Evolutionary conservation across 2,113 vertebrate genomes (phyloP), one percentile per base, ranked within the genome.

Genomic region (Callaeas wilsoni): DNA sequence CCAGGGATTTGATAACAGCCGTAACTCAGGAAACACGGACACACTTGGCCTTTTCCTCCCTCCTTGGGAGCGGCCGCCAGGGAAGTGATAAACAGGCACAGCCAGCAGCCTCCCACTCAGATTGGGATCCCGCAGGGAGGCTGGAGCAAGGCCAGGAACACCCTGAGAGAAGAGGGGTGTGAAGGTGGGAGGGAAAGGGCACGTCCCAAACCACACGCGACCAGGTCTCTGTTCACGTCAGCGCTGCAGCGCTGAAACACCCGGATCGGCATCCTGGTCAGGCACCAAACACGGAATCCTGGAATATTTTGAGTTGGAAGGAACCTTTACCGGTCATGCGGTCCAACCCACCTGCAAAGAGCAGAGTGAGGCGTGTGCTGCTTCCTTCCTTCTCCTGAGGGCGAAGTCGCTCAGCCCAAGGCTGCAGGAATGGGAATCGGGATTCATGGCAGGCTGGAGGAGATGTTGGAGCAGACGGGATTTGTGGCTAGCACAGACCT

Each of bases 111-210:
- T 82, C 70, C 75, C 46, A 29, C 35, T 39, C 7, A 9, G 41
- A 37, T 10, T 9, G 68, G 60, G 55, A 74, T 49, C 30, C 69
- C 32, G 35, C 2, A 1, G 57, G 30, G 42, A 42, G 35, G 26
- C 85, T 52, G 77, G 27, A 27, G 22, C 18, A 33, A 25, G 23
- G 67, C 62, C 77, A 63, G 62, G 49, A 71, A 53, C 37, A 46
- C 59, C 64, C 39, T 0, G 0, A 5, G 16, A 50, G 21, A 13
- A 53, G 37, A 65, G 10, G 32, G 13, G 29, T 6, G 2, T 1
- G 13, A 27, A 41, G 53, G 49, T 30, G 21, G 32, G 63, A 71
- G 55, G 35, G 32, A 76, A 44, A 76, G 37, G 33, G 22, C 14
- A 23, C 4, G 2, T 35, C 29, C 3, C 0, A 49, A 69, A 93